phyloP scores from a whole-genome alignment of 2,888 invertebrate genomes.

The Ptychoptera contaminata region DNA sequence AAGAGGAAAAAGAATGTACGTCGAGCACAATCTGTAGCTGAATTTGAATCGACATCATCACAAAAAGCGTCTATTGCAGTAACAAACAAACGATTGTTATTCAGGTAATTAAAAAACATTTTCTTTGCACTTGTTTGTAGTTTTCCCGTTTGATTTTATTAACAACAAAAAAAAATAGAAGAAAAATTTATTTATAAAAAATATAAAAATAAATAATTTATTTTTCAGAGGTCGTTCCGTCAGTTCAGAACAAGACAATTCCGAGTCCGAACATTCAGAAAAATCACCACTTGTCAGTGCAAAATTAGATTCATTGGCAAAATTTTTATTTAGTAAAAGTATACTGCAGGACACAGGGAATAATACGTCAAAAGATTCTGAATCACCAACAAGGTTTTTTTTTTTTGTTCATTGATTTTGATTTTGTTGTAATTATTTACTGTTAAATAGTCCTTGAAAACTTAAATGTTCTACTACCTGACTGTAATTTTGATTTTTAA shows the following conservation, averaged over 20 bases:
- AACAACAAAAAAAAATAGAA: background rate
- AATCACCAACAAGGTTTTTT: conserved; percentile 27
- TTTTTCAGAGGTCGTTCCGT: conserved; percentile 36
- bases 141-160: conserved; percentile 11
- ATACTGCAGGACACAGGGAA: conserved; percentile 6
- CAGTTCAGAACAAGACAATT: conserved; percentile 42
- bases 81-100: conserved; percentile 45
- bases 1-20: conserved; percentile 42
- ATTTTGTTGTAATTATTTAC: conserved; percentile 1
- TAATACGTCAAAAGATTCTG: conserved; percentile 5
- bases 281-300: conserved; percentile 50
- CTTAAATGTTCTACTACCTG: conserved; percentile 5
- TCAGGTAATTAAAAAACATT: conserved; percentile 25
- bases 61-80: conserved; percentile 36
- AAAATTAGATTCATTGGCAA: conserved; percentile 61
- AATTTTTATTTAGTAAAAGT: conserved; percentile 49
- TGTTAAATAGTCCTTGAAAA: conserved; percentile 6
- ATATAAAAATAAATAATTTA: conserved; percentile 3
- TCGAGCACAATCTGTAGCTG: conserved; percentile 51
- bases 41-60: conserved; percentile 37
- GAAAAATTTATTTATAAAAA: background rate
- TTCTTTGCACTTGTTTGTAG: too few relatives aligned
- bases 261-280: conserved; percentile 35
- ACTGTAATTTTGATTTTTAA: conserved; percentile 8
- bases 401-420: too few relatives aligned